A percentile compares a stretch with the other conserved stretches of the same genome.
Evolutionary conservation across 2,888 invertebrate species (phyloP).

Genomic region (Stenurella melanura): DNA sequence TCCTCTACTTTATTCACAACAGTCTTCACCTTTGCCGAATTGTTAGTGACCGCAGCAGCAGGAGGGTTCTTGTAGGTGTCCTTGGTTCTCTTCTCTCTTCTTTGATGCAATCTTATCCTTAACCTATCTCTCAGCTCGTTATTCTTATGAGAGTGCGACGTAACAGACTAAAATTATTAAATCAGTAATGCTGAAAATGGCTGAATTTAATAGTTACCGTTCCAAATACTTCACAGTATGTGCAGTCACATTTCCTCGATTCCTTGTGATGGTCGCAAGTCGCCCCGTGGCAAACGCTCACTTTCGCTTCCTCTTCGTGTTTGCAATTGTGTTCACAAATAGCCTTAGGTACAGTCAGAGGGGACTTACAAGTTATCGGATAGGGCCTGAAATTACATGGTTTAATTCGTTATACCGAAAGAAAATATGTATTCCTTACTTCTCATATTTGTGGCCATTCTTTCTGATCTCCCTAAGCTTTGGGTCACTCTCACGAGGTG

Average conservation of each 20-base stretch:
- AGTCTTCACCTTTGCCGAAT: conserved; percentile 51
- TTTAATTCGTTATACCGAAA: conserved; percentile 5
- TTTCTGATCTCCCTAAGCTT: conserved; percentile 51
- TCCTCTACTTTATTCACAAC: conserved; percentile 54
- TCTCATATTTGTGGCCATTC: conserved; percentile 54
- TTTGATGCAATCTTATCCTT: conserved; percentile 68
- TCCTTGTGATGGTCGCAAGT: conserved; percentile 62
- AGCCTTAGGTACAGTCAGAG: conserved; percentile 30
- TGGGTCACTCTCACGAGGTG: conserved; percentile 43
- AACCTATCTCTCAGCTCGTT: conserved; percentile 70
- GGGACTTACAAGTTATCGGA: conserved; percentile 25
- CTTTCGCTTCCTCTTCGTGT: conserved; percentile 57
- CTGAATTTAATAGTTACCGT: conserved; percentile 57
- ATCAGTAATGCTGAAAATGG: conserved; percentile 13
- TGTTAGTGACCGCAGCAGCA: conserved; percentile 32
- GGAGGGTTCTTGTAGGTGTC: conserved; percentile 51
- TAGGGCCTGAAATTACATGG: conserved; percentile 27
- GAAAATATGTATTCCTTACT: conserved; percentile 39
- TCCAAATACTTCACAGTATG: conserved; percentile 71
- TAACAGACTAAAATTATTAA: conserved; percentile 42
- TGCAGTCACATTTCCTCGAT: conserved; percentile 70
- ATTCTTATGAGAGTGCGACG: conserved; percentile 62
- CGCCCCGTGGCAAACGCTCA: conserved; percentile 51
- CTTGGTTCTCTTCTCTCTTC: conserved; percentile 61
- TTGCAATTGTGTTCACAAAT: conserved; percentile 57